Base-by-base conservation (phyloP, 2,888 invertebrate genomes). In the Cepaea hortensis region DNA sequence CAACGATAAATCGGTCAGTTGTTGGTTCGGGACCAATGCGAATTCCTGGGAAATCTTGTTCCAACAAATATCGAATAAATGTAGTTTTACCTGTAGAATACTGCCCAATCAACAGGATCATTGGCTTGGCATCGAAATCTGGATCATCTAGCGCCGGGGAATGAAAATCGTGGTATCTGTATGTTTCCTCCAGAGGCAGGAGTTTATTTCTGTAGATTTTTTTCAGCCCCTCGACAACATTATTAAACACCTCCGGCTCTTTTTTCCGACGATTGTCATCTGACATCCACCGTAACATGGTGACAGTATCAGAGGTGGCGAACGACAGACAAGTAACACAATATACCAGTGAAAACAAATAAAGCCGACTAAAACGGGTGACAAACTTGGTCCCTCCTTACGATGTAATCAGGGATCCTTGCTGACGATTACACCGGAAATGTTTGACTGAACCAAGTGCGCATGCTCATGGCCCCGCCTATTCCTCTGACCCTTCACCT, bases 11-110 rank as follows among this genome's bases (percentile, higher is more conserved):
- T 87, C 98, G 96, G 95, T 99, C 99, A 20, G 99, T 99, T 2
- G 99, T 99, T 20, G 99, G 99, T 95, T 99, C 99, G 3, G 99
- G 99, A 0, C 99, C 99, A 93, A 99, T 99, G 87, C 99, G 96
- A 90, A 99, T 99, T 65, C 99, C 99, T 73, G 99, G 99, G 94
- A 99, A 99, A 93, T 99, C 99, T 93, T 95, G 94, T 90, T 96
- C 96, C 89, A 99, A 95, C 83, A 99, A 95, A 95, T 99, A 99
- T 18, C 93, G 90, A 87, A 94, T 94, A 87, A 94, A 94, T 9
- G 94, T 94, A 18, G 94, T 94, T 90, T 99, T 99, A 93, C 99
- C 99, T 77, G 99, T 99, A 1, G 99, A 99, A 95, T 99, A 99
- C 94, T 99, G 99, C 0, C 99, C 99, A 70, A 99, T 98, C 62